Evolutionary conservation across 1,140 invertebrate genomes (phyloP), one percentile per base, ranked within the genome.

Genomic region (Drosophila lowei): DNA sequence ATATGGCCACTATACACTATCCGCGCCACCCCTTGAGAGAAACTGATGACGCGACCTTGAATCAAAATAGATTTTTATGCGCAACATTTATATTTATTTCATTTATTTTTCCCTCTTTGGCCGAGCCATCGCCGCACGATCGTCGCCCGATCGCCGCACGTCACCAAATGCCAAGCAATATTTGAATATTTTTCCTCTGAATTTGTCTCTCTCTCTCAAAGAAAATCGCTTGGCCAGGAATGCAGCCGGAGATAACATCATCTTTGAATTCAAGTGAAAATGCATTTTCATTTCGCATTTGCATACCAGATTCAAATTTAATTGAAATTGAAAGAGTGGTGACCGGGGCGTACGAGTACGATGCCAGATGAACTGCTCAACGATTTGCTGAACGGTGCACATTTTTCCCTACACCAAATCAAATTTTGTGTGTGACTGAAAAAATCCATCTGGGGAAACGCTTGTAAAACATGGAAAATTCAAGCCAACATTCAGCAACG

Each of bases 21-120:
- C 21, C 57, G 54, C 28, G 57, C 60, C 44, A 58, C 53, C 53
- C 62, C 59, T 8, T 57, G 50, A 63, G 50, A 68, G 57, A 74
- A 72, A 74, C 67, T 85, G 78, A 78, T 81, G 81, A 88, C 70
- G 70, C 73, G 81, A 86, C 81, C 81, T 86, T 86, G 81, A 68
- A 86, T 81, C 23, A 61, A 86, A 86, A 86, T 86, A 86, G 81
- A 81, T 63, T 78, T 80, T 81, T 75, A 72, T 80, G 70, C 77
- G 81, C 77, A 55, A 85, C 68, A 75, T 54, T 60, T 72, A 30
- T 50, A 58, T 63, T 46, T 58, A 63, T 58, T 49, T 38, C 57
- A 58, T 70, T 68, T 55, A 65, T 56, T 67, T 57, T 59, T 28
- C 21, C 50, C 28, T 30, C 28, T 30, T 30, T 30, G 28, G 28